phyloP scores from a whole-genome alignment of 2,113 vertebrate genomes.

The Elephantulus edwardii region DNA sequence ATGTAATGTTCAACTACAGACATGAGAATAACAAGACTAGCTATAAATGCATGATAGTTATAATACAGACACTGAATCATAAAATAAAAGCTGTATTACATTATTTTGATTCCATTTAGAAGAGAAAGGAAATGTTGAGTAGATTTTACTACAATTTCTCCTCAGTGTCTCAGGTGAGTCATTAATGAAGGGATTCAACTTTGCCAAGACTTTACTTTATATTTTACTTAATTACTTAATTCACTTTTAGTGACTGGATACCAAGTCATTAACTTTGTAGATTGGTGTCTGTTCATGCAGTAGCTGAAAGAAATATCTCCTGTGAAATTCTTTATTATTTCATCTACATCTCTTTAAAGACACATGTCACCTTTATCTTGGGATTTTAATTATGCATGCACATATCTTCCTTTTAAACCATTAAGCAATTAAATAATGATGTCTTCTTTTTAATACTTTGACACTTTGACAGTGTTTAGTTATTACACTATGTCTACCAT shows the following conservation, averaged over 20 bases:
- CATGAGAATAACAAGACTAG: background rate
- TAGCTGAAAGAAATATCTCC: background rate
- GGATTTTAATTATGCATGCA: background rate
- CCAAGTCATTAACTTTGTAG: conserved; percentile 33
- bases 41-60: no score
- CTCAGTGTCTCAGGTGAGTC: background rate
- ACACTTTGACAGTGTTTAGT: background rate
- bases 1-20: background rate
- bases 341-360: background rate
- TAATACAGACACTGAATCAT: background rate
- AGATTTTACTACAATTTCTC: conserved; percentile 8
- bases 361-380: background rate
- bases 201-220: conserved; percentile 59
- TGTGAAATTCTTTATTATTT: conserved; percentile 11
- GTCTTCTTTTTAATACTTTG: background rate
- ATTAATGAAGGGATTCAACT: conserved; percentile 40
- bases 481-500: background rate
- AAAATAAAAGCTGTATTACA: conserved; percentile 47
- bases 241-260: conserved; percentile 40
- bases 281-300: background rate
- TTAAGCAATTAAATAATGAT: background rate
- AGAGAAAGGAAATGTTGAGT: conserved; percentile 13
- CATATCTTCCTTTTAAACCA: background rate
- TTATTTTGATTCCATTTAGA: background rate
- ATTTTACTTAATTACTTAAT: conserved; percentile 64